Evolutionary conservation across 37 sponge, comb jelly and placozoan species (phyloP).

Genomic region (Chondrilla cf. caribensis): DNA sequence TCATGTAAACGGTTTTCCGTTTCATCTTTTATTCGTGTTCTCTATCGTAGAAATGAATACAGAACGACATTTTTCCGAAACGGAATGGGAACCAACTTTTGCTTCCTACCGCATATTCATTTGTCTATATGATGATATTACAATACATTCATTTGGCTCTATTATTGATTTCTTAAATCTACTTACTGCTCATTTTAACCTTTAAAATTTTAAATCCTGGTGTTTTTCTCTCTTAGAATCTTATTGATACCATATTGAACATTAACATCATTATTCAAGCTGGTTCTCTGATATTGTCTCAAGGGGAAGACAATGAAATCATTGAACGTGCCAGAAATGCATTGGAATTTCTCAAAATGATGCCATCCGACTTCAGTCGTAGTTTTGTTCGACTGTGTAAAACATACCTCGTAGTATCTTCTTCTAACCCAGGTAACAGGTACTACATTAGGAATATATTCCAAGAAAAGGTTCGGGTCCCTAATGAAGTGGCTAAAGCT

Average conservation of each 20-base stretch:
- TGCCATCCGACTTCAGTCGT: not conserved
- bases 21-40: too few species aligned
- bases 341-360: not conserved
- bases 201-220: too few species aligned
- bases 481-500: slow-evolving; percentile 10
- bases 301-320: not conserved
- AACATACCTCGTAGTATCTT: not conserved
- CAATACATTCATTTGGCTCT: too few species aligned
- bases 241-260: not conserved
- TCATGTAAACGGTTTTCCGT: too few species aligned
- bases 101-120: too few species aligned
- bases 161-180: too few species aligned
- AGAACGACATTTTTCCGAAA: too few species aligned
- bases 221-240: slow-evolving; percentile 6
- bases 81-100: too few species aligned
- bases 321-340: not conserved
- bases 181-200: too few species aligned
- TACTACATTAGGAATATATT: not conserved
- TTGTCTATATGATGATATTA: too few species aligned
- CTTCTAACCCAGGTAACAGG: not conserved
- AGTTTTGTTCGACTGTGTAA: not conserved
- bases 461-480: not conserved
- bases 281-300: not conserved
- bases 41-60: too few species aligned
- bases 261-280: not conserved